These are phyloP conservation scores for Sphyrna mokarran DNA, from an alignment of 2,113 vertebrate genomes.

Conservation along the genomic window DNA sequence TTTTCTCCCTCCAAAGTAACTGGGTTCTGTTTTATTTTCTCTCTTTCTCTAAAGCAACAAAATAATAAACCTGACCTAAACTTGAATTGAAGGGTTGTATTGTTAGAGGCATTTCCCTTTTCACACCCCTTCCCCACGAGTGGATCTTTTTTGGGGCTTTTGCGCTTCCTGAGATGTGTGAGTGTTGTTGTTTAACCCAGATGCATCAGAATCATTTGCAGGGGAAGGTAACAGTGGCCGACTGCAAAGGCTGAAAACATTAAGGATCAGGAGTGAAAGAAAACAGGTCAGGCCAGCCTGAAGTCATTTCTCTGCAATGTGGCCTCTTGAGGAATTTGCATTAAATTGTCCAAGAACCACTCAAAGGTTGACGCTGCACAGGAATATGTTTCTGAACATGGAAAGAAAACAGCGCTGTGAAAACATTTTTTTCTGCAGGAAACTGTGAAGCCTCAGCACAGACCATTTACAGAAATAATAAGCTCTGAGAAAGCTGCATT, in stretches of 20 bases:
- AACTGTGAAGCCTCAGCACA: slow-evolving; percentile 5
- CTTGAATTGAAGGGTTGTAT: background rate
- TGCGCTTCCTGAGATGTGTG: background rate
- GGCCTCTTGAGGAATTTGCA: slow-evolving; percentile 19
- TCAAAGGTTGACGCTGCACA: slow-evolving; percentile 2
- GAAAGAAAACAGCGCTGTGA: slow-evolving; percentile 12
- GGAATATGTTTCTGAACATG: slow-evolving; percentile 9
- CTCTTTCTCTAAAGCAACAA: background rate
- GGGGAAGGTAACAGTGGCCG: background rate
- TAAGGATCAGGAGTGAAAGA: background rate
- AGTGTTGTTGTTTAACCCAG: background rate
- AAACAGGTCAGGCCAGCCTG: background rate
- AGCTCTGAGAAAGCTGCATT: background rate
- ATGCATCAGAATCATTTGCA: background rate
- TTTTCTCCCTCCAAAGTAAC: background rate
- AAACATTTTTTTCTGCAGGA: background rate
- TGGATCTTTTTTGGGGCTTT: background rate
- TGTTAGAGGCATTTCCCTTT: background rate
- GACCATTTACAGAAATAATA: background rate
- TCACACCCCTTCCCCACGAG: background rate
- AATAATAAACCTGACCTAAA: background rate
- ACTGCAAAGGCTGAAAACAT: background rate
- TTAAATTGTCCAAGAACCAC: slow-evolving; percentile 20
- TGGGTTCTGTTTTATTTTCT: background rate
- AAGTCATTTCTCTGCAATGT: background rate